Evolutionary conservation across 2,113 vertebrate genomes (phyloP).

Genomic region (Apeltes quadracus): DNA sequence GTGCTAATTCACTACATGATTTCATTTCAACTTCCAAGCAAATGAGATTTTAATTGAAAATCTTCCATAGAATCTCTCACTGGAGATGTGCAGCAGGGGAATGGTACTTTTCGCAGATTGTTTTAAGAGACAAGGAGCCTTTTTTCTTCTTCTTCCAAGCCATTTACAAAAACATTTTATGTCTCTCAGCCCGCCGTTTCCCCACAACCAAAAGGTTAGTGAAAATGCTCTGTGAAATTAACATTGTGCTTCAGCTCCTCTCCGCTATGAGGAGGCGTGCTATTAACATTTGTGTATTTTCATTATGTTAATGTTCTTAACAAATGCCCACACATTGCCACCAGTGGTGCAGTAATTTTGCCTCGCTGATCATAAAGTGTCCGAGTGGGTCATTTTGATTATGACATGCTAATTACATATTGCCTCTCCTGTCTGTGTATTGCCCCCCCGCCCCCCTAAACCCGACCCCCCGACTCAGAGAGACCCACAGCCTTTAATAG

Average conservation of each 20-base stretch:
- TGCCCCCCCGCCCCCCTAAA: slow-evolving; percentile 19
- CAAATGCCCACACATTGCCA: slow-evolving; percentile 99
- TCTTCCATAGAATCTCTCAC: slow-evolving; percentile 90
- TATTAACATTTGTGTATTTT: slow-evolving; percentile 99
- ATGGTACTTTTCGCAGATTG: slow-evolving; percentile 75
- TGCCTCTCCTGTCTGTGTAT: slow-evolving; percentile 84
- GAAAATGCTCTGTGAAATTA: slow-evolving; percentile 97
- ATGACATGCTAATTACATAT: slow-evolving; percentile 99
- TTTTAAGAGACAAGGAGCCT: slow-evolving; percentile 83
- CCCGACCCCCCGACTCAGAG: slow-evolving; percentile 84
- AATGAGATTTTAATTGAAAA: slow-evolving; percentile 99
- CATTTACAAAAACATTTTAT: slow-evolving; percentile 85
- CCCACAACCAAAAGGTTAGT: slow-evolving; percentile 94
- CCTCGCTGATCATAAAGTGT: slow-evolving; percentile 99
- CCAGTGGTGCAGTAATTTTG: slow-evolving; percentile 98
- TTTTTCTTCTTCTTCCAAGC: slow-evolving; percentile 85
- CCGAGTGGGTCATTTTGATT: slow-evolving; percentile 99
- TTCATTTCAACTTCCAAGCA: slow-evolving; percentile 98
- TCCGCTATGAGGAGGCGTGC: slow-evolving; percentile 92
- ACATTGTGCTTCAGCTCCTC: slow-evolving; percentile 91
- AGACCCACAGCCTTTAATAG: slow-evolving; percentile 98
- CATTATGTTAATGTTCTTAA: slow-evolving; percentile 99
- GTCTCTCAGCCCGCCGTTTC: slow-evolving; percentile 84
- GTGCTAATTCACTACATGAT: slow-evolving; percentile 98
- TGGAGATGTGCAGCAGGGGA: slow-evolving; percentile 90